A percentile compares a stretch with the other conserved stretches of the same genome.
phyloP scores from a whole-genome alignment of 2,113 vertebrate species.

The Embiotoca jacksoni region DNA sequence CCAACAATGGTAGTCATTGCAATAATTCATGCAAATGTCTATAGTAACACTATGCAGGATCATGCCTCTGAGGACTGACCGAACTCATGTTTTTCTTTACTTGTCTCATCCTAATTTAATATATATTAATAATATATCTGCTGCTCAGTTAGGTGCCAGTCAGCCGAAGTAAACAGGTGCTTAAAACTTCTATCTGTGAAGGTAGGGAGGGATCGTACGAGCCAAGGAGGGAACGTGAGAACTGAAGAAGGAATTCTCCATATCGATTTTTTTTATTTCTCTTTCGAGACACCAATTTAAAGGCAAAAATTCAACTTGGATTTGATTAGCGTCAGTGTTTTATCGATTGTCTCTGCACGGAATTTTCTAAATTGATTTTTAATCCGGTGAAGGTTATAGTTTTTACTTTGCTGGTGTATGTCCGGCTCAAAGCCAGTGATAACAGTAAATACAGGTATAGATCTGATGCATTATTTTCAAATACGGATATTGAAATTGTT shows the following conservation, averaged over 20 bases:
- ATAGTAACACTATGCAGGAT: slow-evolving; percentile 55
- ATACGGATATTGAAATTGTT: not conserved
- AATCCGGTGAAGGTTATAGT: slow-evolving; percentile 25
- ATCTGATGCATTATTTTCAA: not conserved
- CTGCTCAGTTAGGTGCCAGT: slow-evolving; percentile 37
- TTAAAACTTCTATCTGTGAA: slow-evolving; percentile 33
- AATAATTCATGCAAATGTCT: slow-evolving; percentile 33
- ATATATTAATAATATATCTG: slow-evolving; percentile 36
- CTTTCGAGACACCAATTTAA: slow-evolving; percentile 13
- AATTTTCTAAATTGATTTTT: slow-evolving; percentile 28
- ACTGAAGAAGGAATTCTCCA: not conserved
- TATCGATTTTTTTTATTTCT: slow-evolving; percentile 30
- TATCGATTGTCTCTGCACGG: slow-evolving; percentile 21
- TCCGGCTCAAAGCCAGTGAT: slow-evolving; percentile 1
- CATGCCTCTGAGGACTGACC: slow-evolving; percentile 18
- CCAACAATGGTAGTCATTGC: slow-evolving; percentile 16
- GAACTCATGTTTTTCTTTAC: slow-evolving; percentile 21
- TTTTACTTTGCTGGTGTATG: slow-evolving; percentile 8
- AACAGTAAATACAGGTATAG: slow-evolving; percentile 10
- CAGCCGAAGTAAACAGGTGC: slow-evolving; percentile 34
- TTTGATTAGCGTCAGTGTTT: slow-evolving; percentile 31
- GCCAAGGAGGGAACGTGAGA: not conserved
- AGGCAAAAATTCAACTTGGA: slow-evolving; percentile 23
- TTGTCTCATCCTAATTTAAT: slow-evolving; percentile 32
- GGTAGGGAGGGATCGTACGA: not conserved